Base-by-base conservation (phyloP, 2,797 vertebrate species). In the Sebastes minor region DNA sequence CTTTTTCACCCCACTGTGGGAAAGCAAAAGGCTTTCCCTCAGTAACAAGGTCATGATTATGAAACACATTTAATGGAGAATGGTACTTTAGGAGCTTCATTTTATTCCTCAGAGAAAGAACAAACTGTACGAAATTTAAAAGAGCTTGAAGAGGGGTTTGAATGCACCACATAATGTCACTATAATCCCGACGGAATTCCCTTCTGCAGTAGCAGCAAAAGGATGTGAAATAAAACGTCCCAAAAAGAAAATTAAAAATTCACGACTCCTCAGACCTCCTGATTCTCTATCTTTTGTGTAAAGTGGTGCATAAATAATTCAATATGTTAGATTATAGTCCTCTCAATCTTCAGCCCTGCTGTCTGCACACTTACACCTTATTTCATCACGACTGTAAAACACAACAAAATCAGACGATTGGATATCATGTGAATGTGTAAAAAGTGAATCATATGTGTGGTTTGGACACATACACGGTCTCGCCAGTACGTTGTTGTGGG, bases 251-350 rank as follows among this genome's bases (percentile, higher is more conserved):
- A 91, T 92, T 11, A 90, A 90, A 89, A 76, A 91, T 93, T 64
- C 23, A 91, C 42, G 67, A 82, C 66, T 42, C 33, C 22, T 61
- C 23, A 66, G 65, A 68, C 67, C 69, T 73, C 67, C 67, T 84
- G 69, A 87, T 83, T 86, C 76, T 82, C 55, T 76, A 4, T 89
- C 80, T 77, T 62, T 89, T 89, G 82, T 76, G 72, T 90, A 82
- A 92, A 92, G 84, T 82, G 89, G 77, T 76, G 18, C 80, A 77
- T 94, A 11, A 90, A 91, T 92, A 87, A 90, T 92, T 89, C 27
- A 92, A 35, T 42, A 38, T 64, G 57, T 80, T 71, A 69, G 75
- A 88, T 89, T 86, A 80, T 46, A 83, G 75, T 84, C 63, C 62
- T 32, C 68, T 91, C 73, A 85, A 80, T 91, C 85, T 85, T 81